Percentiles rank a stretch among this genome's conserved stretches.
Evolutionary conservation across 92 coral and sea anemone genomes (phyloP).

Genomic region (Phenganax marumi): DNA sequence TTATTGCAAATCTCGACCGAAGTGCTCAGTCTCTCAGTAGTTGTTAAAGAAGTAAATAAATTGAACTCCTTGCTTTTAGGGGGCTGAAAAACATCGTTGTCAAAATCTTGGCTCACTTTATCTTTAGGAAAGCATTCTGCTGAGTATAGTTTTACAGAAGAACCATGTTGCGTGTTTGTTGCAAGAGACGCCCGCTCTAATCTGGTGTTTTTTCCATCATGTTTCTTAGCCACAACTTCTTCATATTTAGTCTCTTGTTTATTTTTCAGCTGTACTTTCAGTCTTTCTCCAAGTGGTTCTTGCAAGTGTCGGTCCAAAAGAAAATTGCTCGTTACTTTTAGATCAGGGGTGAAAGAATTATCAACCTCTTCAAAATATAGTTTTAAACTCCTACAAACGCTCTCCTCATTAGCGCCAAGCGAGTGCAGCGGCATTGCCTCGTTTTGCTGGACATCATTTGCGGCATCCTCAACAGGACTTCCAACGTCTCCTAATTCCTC

Average conservation of each 20-base stretch:
- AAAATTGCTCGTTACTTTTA: neutral
- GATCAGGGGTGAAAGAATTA: neutral
- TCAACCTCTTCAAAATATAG: constrained; percentile 1
- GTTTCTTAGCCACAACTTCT: neutral
- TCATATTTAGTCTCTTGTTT: neutral
- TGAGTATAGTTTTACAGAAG: neutral
- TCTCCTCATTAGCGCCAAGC: neutral
- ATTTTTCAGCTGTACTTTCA: neutral
- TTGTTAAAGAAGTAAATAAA: constrained; percentile 2
- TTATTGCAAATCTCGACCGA: neutral
- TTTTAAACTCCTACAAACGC: neutral
- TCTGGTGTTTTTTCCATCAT: neutral
- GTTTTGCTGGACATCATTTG: neutral
- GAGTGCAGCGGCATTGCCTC: neutral
- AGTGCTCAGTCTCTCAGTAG: neutral
- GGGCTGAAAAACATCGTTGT: neutral
- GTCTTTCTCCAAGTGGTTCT: neutral
- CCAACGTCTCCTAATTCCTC: neutral
- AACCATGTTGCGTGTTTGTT: neutral
- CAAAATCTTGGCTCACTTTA: neutral
- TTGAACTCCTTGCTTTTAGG: neutral
- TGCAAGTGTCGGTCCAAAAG: neutral
- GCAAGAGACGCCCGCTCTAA: neutral
- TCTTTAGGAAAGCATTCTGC: neutral
- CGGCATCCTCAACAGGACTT: neutral